Evolutionary conservation across 2,113 vertebrate genomes (phyloP), one percentile per base, ranked within the genome.

Genomic region (Nerophis lumbriciformis): DNA sequence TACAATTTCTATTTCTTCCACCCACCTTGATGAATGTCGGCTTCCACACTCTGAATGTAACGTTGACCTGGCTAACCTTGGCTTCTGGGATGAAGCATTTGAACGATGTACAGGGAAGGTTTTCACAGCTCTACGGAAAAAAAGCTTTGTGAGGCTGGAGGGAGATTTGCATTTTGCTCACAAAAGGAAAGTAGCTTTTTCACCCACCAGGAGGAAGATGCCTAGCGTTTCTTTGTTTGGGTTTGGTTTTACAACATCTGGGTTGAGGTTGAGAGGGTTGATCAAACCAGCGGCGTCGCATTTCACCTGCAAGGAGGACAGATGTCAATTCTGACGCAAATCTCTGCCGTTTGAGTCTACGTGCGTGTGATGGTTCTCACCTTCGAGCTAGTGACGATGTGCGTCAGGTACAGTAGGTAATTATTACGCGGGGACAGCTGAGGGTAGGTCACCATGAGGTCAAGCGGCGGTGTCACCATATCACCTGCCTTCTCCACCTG

Each of bases 11-110:
- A 6, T 9, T n/a, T 42, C 6, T 48, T 6, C 8, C 49, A 66
- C 90, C 82, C 77, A 97, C 97, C 87, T 91, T 92, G 75, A 97
- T 90, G 69, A 99, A 96, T 0, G 97, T 96, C 28, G 92, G 91
- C 63, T 94, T 95, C 96, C 96, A 99, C 63, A 98, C 82, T 78
- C 92, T 83, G 74, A 98, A 85, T 0, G 92, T 95, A 52, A 94
- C 63, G 16, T 98, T 96, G 63, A 98, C 89, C 54, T 94, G 90
- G 68, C 87, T 93, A 10, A 66, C 0, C 0, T 85, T 79, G 7
- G 85, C 90, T 12, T 91, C 85, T 0, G 84, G 70, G 67, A 97
- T 75, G 12, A 59, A 72, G 75, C 96, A 99, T 2, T 35, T 80
- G 55, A 98, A 90, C 0, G 86, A 88, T 1, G 76, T 80, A 69